phyloP scores from a whole-genome alignment of 2,113 vertebrate genomes.

The Phoenicopterus ruber region DNA sequence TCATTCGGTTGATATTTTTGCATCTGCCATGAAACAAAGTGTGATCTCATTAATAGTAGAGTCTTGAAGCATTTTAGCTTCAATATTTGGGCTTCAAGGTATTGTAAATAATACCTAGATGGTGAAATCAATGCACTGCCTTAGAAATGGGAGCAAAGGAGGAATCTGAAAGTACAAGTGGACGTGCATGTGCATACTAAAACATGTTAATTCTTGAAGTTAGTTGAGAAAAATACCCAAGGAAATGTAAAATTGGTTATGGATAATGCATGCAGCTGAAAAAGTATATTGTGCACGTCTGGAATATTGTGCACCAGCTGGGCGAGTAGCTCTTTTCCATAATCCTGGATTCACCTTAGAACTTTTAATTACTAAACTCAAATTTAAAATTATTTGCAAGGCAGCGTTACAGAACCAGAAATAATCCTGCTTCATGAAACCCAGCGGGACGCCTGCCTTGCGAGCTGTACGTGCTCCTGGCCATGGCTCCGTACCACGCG shows the following conservation, averaged over 20 bases:
- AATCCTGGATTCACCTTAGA: not conserved
- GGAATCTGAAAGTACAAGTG: not conserved
- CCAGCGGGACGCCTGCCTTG: not conserved
- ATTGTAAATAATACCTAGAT: not conserved
- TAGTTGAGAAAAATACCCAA: not conserved
- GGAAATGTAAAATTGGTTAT: not conserved
- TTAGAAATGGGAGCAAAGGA: not conserved
- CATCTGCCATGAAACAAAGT: not conserved
- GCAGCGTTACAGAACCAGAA: not conserved
- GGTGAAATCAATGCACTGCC: not conserved
- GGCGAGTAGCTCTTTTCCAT: not conserved
- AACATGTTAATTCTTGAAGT: not conserved
- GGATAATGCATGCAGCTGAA: not conserved
- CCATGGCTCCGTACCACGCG: fast-evolving
- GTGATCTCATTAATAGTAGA: not conserved
- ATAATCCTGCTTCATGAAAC: not conserved
- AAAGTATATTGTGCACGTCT: not conserved
- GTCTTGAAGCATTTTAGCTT: not conserved
- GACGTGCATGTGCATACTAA: not conserved
- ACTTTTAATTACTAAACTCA: not conserved
- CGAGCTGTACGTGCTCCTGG: not conserved
- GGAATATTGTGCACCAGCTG: not conserved
- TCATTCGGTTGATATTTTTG: not conserved
- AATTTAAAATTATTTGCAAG: not conserved
- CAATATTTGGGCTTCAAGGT: not conserved